Conservation (phyloP, 2,113 vertebrate genomes). For the Vimba vimba region DNA sequence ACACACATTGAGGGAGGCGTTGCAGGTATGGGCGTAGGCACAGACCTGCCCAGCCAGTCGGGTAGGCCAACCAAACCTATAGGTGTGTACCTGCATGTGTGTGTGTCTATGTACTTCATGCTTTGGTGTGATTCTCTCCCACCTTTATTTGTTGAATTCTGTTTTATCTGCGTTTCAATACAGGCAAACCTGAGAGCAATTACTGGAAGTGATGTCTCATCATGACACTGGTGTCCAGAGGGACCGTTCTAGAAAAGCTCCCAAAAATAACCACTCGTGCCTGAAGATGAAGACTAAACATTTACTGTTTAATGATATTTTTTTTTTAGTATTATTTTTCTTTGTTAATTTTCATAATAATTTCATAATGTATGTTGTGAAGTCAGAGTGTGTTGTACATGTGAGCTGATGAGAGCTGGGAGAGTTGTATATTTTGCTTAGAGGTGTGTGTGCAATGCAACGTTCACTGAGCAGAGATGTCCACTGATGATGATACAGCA, state of each 20-base stretch:
- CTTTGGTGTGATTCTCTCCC: constrained; percentile 13
- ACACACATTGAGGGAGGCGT: constrained; percentile 20
- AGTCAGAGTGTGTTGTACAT: too few relatives aligned
- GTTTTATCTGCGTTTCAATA: background rate
- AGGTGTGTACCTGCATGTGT: constrained; percentile 56
- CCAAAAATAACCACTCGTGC: background rate
- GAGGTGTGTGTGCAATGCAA: too few relatives aligned
- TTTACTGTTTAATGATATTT: too few relatives aligned
- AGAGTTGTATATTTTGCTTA: too few relatives aligned
- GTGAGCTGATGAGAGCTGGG: too few relatives aligned
- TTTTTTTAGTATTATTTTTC: too few relatives aligned
- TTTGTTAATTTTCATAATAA: too few relatives aligned
- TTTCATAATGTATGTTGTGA: too few relatives aligned
- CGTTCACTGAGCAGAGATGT: too few relatives aligned
- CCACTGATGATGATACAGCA: too few relatives aligned
- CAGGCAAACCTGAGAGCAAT: background rate
- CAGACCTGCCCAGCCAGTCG: constrained; percentile 70
- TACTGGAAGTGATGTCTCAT: background rate
- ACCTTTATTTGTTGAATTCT: background rate
- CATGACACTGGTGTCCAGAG: background rate
- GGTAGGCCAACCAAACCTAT: constrained; percentile 63
- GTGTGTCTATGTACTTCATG: constrained; percentile 28
- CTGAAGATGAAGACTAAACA: too few relatives aligned
- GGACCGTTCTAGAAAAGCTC: background rate
- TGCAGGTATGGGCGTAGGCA: constrained; percentile 50